Evolutionary conservation across 2,888 invertebrate genomes (phyloP), one percentile per base, ranked within the genome.

Genomic region (Dione vanillae): DNA sequence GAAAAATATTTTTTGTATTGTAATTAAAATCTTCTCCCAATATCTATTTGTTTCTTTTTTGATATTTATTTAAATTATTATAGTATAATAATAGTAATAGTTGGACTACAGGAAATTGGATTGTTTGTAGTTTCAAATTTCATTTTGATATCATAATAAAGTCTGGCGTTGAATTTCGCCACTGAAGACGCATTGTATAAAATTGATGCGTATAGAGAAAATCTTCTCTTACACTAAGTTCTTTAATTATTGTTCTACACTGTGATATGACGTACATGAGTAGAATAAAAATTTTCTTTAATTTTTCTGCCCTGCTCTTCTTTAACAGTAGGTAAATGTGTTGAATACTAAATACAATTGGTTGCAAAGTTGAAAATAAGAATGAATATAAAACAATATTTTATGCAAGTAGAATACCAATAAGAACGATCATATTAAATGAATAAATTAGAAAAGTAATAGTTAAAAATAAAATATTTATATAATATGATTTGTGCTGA

Each of bases 351-450:
- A 35, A 52, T 8, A n/a, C 20, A 35, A 35, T 8, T 52, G 8
- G 7, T 1, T 35, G 35, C 14, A n/a, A 52, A 35, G 9, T 35
- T 35, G n/a, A 35, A 52, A 52, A 52, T 52, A 35, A 27, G 52
- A 52, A 35, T 35, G 9, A 52, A 2, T 52, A 8, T 52, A 14
- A 8, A 35, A 52, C 6, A 52, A 35, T 52, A 35, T 52, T 35
- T 14, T 52, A 52, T 52, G 52, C 14, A 52, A n/a, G 27, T 52
- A 14, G 52, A 52, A 52, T 52, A 52, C 9, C 27, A 52, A 52
- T 52, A 14, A 1, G 20, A 14, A 12, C 1, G 14, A 35, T 51
- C 12, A 20, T 14, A 51, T 12, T 7, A n/a, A 3, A 27, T 27
- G 27, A 27, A 27, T 3, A 27, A 27, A n/a, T n/a, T n/a, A n/a